Evolutionary conservation across 2,797 vertebrate genomes (phyloP).

Genomic region (Chiroxiphia lanceolata): DNA sequence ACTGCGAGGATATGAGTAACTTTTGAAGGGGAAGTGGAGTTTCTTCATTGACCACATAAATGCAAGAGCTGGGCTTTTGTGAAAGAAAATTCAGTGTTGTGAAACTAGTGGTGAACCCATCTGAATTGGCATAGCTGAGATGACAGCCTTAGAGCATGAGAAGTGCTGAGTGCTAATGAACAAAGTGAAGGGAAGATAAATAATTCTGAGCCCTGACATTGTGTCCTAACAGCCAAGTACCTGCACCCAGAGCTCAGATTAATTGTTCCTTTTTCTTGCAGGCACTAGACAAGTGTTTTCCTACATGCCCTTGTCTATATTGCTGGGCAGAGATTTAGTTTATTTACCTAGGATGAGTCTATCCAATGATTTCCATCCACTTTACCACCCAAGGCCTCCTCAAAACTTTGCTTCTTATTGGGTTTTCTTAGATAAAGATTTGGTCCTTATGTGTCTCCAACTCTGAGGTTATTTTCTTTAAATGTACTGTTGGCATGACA

Average conservation of each 20-base stretch:
- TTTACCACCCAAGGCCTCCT: neutral
- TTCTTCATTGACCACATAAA: slow-evolving; percentile 5
- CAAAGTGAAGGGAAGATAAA: neutral
- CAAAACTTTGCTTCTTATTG: neutral
- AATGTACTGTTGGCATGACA: neutral
- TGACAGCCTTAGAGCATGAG: neutral
- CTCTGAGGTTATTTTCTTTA: neutral
- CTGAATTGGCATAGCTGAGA: neutral
- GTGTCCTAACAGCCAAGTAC: neutral
- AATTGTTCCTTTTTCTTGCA: neutral
- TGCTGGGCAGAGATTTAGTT: neutral
- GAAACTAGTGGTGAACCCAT: neutral
- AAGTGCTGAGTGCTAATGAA: neutral
- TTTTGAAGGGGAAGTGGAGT: slow-evolving; percentile 20
- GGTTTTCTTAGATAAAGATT: neutral
- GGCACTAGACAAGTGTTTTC: neutral
- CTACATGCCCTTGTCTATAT: neutral
- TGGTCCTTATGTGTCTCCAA: neutral
- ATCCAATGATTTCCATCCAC: neutral
- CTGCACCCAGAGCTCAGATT: neutral
- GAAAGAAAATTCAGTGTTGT: neutral
- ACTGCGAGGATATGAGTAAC: neutral
- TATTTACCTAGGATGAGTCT: neutral
- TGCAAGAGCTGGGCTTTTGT: slow-evolving; percentile 6
- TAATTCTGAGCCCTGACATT: neutral